Evolutionary conservation across 2,888 invertebrate species (phyloP), one percentile per base, ranked within the genome.

Genomic region (Luffia ferchaultella): DNA sequence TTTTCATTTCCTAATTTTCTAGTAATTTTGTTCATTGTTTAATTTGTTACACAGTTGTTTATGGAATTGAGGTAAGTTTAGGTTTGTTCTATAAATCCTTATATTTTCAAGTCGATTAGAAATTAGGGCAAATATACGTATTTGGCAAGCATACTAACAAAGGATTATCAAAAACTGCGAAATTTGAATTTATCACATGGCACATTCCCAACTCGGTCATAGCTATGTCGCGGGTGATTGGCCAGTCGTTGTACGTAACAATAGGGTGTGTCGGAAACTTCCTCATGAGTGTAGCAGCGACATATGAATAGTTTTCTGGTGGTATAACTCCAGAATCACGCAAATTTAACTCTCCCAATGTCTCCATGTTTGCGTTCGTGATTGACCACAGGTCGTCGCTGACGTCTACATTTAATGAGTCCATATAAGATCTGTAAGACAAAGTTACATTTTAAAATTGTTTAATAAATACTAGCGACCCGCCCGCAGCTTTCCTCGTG

Each of bases 181-280:
- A 80, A 58, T 89, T 83, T 0, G 90, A 90, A 63, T 91, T 90
- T 58, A 89, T 87, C 17, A 88, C 80, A 64, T 90, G 89, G 60
- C 91, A 91, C 71, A 90, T 85, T 30, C 91, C 91, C 71, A 88
- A 80, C 65, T 91, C 91, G 0, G 90, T 89, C 67, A 90, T 84
- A 0, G 85, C 85, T 51, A 82, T 69, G 50, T 87, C 80, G 19
- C 89, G 64, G 18, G 69, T 63, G 53, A 87, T 68, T 48, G 80
- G 76, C 64, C 75, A 65, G 45, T 73, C 61, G 9, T 62, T 62
- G 44, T 64, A 68, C 7, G 72, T 73, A 0, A 66, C 63, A n/a
- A 82, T 50, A 1, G 62, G 60, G 1, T 57, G 54, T 50, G 65
- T 65, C 30, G 64, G 56, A 42, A 78, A 68, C 49, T 56, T 62